Percentiles rank a stretch among this genome's conserved stretches.
phyloP scores from a whole-genome alignment of 1,140 invertebrate genomes.

The Ephestia elutella region DNA sequence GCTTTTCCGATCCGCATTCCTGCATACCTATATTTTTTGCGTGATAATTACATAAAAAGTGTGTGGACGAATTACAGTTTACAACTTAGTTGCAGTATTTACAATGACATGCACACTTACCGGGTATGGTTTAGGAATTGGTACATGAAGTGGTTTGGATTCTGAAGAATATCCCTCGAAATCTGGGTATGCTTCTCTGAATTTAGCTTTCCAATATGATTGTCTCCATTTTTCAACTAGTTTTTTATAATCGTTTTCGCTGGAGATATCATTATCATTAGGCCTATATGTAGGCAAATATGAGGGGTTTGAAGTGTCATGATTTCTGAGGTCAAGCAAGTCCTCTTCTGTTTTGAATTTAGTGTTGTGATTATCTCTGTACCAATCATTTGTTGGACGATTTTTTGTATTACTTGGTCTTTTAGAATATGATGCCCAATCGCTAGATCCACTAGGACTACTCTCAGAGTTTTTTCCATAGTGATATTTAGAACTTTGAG shows the following conservation, averaged over 20 bases:
- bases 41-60: conserved; percentile 43
- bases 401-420: conserved; percentile 1
- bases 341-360: conserved; percentile 65
- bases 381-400: conserved; percentile 41
- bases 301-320: conserved; percentile 51
- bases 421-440: conserved; percentile 29
- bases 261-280: conserved; percentile 32
- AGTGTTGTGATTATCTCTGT: conserved; percentile 33
- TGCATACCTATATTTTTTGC: conserved; percentile 44
- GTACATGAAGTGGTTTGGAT: conserved; percentile 48
- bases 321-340: conserved; percentile 57
- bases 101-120: conserved; percentile 38
- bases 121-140: conserved; percentile 56
- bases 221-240: conserved; percentile 59
- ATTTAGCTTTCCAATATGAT: conserved; percentile 57
- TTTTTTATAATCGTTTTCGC: conserved; percentile 51
- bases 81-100: background rate
- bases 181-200: conserved; percentile 46
- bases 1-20: conserved; percentile 67
- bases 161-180: conserved; percentile 55
- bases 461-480: conserved; percentile 32
- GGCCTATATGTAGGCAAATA: conserved; percentile 46
- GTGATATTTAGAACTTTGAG: conserved; percentile 23
- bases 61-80: background rate
- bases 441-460: conserved; percentile 20